phyloP scores from a whole-genome alignment of 2,113 vertebrate species.

The Gadus macrocephalus region DNA sequence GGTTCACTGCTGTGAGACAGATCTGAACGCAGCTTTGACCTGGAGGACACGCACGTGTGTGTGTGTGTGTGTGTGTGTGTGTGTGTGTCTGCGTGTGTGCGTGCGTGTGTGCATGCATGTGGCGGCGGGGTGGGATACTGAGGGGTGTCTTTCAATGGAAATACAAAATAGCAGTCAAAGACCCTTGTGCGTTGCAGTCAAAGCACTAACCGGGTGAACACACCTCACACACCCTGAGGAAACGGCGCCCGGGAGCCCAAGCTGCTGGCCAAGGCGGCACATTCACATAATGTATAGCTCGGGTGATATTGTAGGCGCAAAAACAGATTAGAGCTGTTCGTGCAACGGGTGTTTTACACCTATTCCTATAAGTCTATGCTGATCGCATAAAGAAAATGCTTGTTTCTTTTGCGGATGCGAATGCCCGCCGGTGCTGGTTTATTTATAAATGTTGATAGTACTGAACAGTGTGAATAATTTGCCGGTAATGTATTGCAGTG shows the following conservation, averaged over 20 bases:
- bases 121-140: constrained; percentile 17
- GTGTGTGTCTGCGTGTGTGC: too few species aligned
- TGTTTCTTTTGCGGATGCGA: constrained; percentile 11
- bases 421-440: background rate
- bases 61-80: too few species aligned
- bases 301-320: background rate
- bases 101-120: too few species aligned
- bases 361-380: constrained; percentile 20
- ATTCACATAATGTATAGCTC: background rate
- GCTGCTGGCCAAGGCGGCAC: constrained; percentile 13
- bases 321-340: background rate
- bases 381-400: constrained; percentile 35
- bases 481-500: constrained; percentile 49
- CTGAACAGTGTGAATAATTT: constrained; percentile 42
- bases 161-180: constrained; percentile 7
- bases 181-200: background rate
- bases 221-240: constrained; percentile 3
- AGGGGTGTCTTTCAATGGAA: constrained; percentile 24
- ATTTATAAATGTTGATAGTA: constrained; percentile 12
- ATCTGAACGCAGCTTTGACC: constrained; percentile 38
- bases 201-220: constrained; percentile 4
- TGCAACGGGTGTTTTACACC: background rate
- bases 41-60: too few species aligned
- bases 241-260: background rate
- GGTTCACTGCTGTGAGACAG: constrained; percentile 34